Conservation (phyloP, 2,113 vertebrate species). For the Serilophus lunatus region DNA sequence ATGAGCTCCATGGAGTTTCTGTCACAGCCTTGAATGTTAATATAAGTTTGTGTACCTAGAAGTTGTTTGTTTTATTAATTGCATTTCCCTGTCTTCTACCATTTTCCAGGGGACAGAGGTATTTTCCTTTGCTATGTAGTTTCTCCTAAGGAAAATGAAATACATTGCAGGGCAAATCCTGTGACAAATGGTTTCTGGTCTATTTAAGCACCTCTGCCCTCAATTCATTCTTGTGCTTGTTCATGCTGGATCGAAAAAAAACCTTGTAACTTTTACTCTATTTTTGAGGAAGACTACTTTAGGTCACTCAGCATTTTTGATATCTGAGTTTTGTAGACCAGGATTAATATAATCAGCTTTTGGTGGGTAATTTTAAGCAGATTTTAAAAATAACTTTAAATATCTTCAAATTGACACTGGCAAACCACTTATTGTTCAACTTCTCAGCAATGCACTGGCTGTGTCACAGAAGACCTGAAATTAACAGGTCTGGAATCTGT, state of each 20-base stretch:
- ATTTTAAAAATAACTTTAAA: background rate
- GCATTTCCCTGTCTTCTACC: background rate
- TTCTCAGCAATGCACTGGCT: background rate
- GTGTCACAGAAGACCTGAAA: background rate
- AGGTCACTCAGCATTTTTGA: background rate
- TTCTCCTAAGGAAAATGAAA: slow-evolving; percentile 57
- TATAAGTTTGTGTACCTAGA: background rate
- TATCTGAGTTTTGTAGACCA: background rate
- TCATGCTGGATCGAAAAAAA: background rate
- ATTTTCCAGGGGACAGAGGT: slow-evolving; percentile 10
- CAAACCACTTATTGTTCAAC: background rate
- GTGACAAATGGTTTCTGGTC: slow-evolving; percentile 43
- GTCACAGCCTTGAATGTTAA: background rate
- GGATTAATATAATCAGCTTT: background rate
- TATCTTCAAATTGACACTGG: background rate
- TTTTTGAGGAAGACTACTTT: slow-evolving; percentile 9
- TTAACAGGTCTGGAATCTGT: background rate
- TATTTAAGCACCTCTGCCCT: slow-evolving; percentile 49
- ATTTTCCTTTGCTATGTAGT: slow-evolving; percentile 41
- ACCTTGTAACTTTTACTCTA: background rate
- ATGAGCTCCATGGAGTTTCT: background rate
- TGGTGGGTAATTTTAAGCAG: background rate
- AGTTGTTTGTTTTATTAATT: slow-evolving; percentile 3
- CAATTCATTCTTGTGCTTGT: slow-evolving; percentile 57
- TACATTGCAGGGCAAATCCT: background rate